These are phyloP conservation scores for Xiphophorus maculatus DNA, from an alignment of 2,113 vertebrate species.

Conservation along the genomic window DNA sequence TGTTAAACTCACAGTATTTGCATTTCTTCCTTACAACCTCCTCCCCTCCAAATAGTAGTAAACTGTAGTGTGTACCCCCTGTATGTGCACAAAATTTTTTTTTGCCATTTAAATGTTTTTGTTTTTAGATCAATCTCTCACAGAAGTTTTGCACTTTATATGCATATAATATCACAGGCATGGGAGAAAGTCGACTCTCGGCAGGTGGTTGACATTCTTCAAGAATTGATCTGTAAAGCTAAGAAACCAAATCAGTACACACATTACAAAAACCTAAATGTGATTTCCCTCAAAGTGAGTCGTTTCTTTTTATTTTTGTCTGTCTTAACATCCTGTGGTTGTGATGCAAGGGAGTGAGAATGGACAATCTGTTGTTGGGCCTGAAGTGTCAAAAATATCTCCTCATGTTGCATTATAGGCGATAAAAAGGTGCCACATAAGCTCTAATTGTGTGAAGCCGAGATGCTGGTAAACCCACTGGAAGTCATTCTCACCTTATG, in stretches of 20 bases:
- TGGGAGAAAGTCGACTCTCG: no score
- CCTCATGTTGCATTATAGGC: slow-evolving; percentile 20
- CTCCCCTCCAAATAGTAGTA: neutral
- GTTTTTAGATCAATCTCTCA: neutral
- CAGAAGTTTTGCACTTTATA: neutral
- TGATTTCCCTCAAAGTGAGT: neutral
- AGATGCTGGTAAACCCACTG: slow-evolving; percentile 29
- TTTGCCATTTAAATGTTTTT: neutral
- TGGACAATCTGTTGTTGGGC: neutral
- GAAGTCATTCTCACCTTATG: slow-evolving; percentile 4
- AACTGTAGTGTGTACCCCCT: neutral
- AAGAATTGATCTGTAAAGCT: neutral
- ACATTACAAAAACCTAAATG: neutral
- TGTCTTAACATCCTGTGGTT: slow-evolving; percentile 13
- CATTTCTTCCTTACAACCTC: no score
- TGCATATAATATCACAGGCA: neutral
- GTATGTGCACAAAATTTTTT: neutral
- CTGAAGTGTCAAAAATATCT: neutral
- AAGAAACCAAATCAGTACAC: neutral
- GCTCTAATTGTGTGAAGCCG: slow-evolving; percentile 15
- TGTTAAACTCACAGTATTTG: no score
- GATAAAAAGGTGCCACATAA: slow-evolving; percentile 34
- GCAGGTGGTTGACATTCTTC: neutral
- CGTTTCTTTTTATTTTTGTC: slow-evolving; percentile 27
- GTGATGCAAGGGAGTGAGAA: slow-evolving; percentile 12